phyloP scores from a whole-genome alignment of 2,113 vertebrate genomes.

The Origma solitaria region DNA sequence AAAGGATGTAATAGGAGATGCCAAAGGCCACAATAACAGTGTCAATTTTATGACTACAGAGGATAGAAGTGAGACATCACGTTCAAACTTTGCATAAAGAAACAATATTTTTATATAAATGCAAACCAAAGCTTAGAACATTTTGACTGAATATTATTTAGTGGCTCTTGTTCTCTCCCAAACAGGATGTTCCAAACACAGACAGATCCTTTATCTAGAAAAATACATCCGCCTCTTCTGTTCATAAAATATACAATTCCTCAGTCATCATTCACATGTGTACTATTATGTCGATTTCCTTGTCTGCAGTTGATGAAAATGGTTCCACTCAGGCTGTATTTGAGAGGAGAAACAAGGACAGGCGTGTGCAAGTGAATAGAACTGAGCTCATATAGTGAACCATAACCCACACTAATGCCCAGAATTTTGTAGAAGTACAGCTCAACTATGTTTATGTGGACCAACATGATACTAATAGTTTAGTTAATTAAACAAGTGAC shows the following conservation, averaged over 20 bases:
- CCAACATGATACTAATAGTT: neutral
- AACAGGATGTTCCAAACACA: neutral
- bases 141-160: neutral
- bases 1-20: neutral
- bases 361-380: neutral
- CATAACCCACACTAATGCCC: neutral
- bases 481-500: neutral
- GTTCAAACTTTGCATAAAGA: neutral
- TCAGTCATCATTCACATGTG: neutral
- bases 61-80: neutral
- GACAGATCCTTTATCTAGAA: conserved; percentile 2
- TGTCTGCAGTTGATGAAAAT: neutral
- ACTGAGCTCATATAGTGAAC: neutral
- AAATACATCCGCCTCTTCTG: neutral
- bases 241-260: neutral
- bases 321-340: neutral
- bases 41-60: neutral
- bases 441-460: neutral
- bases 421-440: neutral
- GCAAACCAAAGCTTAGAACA: neutral
- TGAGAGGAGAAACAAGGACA: neutral
- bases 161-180: neutral
- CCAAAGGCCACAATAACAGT: neutral
- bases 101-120: neutral
- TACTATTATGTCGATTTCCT: neutral